These are phyloP conservation scores for Galendromus occidentalis DNA, from an alignment of 1,140 invertebrate species.

Conservation along the genomic window DNA sequence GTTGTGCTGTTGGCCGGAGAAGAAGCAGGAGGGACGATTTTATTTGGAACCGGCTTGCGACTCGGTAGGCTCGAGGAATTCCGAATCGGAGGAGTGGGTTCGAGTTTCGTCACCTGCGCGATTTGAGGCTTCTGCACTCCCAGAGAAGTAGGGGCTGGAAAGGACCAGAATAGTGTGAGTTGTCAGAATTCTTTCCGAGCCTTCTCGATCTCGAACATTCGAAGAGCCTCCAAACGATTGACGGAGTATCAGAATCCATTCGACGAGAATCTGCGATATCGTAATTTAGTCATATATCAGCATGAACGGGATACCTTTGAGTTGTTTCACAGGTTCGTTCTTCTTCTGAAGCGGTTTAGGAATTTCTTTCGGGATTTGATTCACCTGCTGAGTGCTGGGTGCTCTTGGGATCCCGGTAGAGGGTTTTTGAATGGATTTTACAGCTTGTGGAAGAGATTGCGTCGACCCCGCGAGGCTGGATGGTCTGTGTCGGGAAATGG, in stretches of 20 bases:
- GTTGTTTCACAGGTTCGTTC: neutral
- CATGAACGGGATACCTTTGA: slow-evolving; percentile 5
- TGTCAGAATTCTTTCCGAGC: too few relatives aligned
- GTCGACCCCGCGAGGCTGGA: neutral
- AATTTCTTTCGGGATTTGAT: neutral
- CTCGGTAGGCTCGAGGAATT: neutral
- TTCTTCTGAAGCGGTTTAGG: neutral
- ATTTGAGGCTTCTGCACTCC: neutral
- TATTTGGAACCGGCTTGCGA: too few relatives aligned
- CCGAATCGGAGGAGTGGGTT: neutral
- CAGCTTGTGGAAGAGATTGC: slow-evolving; percentile 4
- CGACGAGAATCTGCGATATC: too few relatives aligned
- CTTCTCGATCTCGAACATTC: too few relatives aligned
- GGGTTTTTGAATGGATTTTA: neutral
- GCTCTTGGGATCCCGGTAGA: neutral
- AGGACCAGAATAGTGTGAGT: neutral
- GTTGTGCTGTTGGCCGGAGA: too few relatives aligned
- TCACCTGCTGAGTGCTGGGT: neutral
- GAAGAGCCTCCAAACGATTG: too few relatives aligned
- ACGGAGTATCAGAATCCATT: too few relatives aligned
- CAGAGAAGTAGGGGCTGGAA: neutral
- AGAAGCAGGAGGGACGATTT: too few relatives aligned
- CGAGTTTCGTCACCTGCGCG: slow-evolving; percentile 5
- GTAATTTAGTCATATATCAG: too few relatives aligned
- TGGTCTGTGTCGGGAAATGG: neutral